These are phyloP conservation scores for Drosophila obscura DNA, from an alignment of 1,140 invertebrate species.

Conservation along the genomic window DNA sequence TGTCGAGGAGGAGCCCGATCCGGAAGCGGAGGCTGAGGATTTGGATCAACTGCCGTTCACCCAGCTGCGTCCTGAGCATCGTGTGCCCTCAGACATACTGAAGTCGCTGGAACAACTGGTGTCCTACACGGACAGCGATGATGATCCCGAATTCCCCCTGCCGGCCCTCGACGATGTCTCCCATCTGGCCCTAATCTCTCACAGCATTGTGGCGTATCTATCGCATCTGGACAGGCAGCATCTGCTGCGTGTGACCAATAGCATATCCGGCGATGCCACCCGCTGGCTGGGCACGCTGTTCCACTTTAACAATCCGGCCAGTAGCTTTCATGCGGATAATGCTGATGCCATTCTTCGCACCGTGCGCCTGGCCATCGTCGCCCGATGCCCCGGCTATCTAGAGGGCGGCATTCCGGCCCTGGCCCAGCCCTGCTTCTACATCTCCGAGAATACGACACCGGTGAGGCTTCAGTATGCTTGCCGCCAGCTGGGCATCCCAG, in stretches of 20 bases:
- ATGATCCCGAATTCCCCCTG: constrained; percentile 79
- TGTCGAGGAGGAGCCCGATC: constrained; percentile 19
- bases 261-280: constrained; percentile 79
- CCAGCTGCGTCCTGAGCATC: constrained; percentile 61
- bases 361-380: constrained; percentile 78
- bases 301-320: constrained; percentile 69
- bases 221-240: constrained; percentile 77
- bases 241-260: constrained; percentile 70
- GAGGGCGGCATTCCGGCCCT: constrained; percentile 81
- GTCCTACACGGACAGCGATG: constrained; percentile 79
- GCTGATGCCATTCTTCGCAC: constrained; percentile 71
- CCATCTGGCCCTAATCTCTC: constrained; percentile 81
- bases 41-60: neutral
- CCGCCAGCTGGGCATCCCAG: constrained; percentile 87
- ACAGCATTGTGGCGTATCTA: constrained; percentile 81
- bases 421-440: constrained; percentile 80
- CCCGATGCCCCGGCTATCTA: constrained; percentile 78
- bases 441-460: constrained; percentile 80
- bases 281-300: constrained; percentile 79
- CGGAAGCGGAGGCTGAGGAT: neutral
- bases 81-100: constrained; percentile 78
- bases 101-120: constrained; percentile 76
- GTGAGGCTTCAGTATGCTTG: constrained; percentile 79
- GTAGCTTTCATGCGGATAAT: constrained; percentile 79
- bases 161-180: constrained; percentile 82